Base-by-base conservation (phyloP, 2,113 vertebrate species). In the Melospiza melodia region DNA sequence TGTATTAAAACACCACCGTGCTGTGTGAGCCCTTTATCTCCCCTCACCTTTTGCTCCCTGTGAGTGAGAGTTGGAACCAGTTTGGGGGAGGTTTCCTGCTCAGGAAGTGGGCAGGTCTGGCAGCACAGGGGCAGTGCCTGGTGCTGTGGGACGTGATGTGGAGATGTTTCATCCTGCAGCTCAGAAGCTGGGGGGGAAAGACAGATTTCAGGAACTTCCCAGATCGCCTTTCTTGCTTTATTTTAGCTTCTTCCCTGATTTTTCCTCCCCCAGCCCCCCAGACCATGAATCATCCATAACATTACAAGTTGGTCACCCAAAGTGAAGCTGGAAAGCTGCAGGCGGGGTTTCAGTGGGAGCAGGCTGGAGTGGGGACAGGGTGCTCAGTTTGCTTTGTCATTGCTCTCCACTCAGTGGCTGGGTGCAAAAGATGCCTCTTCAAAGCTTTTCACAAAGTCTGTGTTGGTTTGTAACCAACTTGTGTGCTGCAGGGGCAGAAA, bases 91-190 rank as follows among this genome's bases (percentile, higher is more conserved):
- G 28, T 52, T 84, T 95, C 82, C 72, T 75, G 43, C 18, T 49
- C 35, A 65, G 88, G 90, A 90, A 89, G 43, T 48, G 65, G 37
- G 66, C 76, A 95, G 62, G 39, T 61, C 68, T 78, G 73, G 25
- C 81, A 31, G 71, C 72, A 49, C 51, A 68, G 52, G 24, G 39
- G 44, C 82, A 67, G 10, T 0, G 5, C 28, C 82, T n/a, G 86
- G 27, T 15, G 75, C 46, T 4, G 4, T 14, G 20, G n/a, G 62
- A 48, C 0, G 1, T 3, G 30, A 18, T 37, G 25, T 6, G 48
- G n/a, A 14, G 49, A 9, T 61, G 21, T 23, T 55, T 66, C 51
- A 58, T 55, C 66, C 51, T 23, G 6, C 87, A 79, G 74, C 37
- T 72, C 24, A 12, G 58, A 25, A 68, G 27, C 54, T 75, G 49